These are phyloP conservation scores for Trogon melanurus DNA, from an alignment of 2,113 vertebrate species.

Conservation along the genomic window DNA sequence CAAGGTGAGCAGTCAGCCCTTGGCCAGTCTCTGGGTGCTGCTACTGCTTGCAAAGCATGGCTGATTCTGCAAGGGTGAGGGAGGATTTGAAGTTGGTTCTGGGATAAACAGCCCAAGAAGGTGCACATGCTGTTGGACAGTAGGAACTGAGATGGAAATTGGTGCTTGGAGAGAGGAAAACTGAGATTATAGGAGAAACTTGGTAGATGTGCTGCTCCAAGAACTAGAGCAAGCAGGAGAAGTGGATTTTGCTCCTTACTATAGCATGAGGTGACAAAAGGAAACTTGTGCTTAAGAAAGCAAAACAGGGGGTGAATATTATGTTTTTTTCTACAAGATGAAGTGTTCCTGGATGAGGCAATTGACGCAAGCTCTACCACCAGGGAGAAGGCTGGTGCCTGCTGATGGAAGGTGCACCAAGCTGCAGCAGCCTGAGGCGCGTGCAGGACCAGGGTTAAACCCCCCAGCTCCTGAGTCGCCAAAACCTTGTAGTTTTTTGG, in stretches of 20 bases:
- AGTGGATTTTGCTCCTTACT: not conserved
- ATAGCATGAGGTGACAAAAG: not conserved
- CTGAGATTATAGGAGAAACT: not conserved
- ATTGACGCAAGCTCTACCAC: rapidly evolving
- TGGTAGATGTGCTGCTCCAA: not conserved
- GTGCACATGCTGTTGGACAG: rapidly evolving
- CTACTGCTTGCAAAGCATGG: not conserved
- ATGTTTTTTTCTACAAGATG: not conserved
- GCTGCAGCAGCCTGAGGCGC: not conserved
- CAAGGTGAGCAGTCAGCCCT: rapidly evolving
- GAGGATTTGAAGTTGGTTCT: not conserved
- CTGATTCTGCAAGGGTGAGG: not conserved
- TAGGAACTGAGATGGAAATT: not conserved
- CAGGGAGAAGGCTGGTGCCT: not conserved
- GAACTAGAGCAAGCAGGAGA: not conserved
- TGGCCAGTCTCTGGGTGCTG: rapidly evolving
- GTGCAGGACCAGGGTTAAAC: not conserved
- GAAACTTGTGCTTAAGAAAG: not conserved
- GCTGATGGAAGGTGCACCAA: not conserved
- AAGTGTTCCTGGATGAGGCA: not conserved
- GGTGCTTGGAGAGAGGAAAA: not conserved
- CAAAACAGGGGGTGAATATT: not conserved
- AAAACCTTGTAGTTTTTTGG: not conserved
- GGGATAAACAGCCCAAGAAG: not conserved
- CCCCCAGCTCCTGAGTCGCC: rapidly evolving